Base-by-base conservation (phyloP, 1,140 invertebrate genomes). In the Streblospio benedicti region DNA sequence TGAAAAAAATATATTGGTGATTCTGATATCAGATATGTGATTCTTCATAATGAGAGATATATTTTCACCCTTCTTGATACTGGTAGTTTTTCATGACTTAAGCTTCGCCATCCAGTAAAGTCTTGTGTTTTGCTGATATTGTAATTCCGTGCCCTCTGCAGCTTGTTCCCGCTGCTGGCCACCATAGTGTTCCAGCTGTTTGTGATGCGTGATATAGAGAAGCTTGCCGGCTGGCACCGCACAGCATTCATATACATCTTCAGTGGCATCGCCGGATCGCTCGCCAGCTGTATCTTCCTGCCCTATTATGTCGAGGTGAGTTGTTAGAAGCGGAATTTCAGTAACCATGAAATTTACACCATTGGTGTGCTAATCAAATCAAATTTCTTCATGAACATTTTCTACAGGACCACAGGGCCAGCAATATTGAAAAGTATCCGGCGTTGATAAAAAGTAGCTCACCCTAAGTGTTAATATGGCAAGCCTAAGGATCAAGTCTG, bases 241-340 rank as follows among this genome's bases (percentile, higher is more conserved):
- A 91, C 97, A 60, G 87, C 87, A 23, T 85, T 97, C 43, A 92
- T 99, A 61, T 99, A 98, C 77, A 84, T 99, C 59, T 88, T 89
- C 25, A 90, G 90, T 47, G 96, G 95, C 30, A 85, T 99, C 45
- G 91, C 87, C 61, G 96, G 96, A 27, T 98, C 98, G 79, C 81
- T 99, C 65, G 94, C 91, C 20, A 96, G 92, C 69, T 91, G 93
- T 52, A 93, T 97, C 61, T 93, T 99, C 72, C 87, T 97, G 60
- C 96, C 96, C n/a, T 97, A 97, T 76, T 85, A 94, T 79, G 93
- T 93, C 53, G 93, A 97, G 84, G 92, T 94, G 81, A 80, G 80
- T 76, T 55, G 28, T 65, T 5, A n/a, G n/a, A n/a, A n/a, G n/a
- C n/a, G n/a, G n/a, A n/a, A 6, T 27, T 5, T n/a, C n/a, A n/a